These are phyloP conservation scores for Rhadinocentrus ornatus DNA, from an alignment of 2,797 vertebrate species.

Conservation along the genomic window DNA sequence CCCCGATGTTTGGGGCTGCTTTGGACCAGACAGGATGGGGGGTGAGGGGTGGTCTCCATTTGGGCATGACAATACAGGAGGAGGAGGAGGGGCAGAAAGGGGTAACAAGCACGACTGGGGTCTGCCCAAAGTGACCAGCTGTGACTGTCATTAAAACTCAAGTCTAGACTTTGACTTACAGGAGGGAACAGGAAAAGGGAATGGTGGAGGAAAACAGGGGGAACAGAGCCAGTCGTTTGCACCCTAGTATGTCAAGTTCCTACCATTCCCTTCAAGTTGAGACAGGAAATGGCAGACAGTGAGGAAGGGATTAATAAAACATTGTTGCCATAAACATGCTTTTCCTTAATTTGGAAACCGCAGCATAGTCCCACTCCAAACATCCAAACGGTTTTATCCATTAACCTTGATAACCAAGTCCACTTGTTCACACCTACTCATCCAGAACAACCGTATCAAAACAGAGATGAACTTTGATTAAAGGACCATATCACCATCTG, in stretches of 20 bases:
- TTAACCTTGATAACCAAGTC: constrained; percentile 16
- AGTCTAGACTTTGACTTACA: constrained; percentile 85
- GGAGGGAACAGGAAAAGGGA: constrained; percentile 63
- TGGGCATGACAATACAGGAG: constrained; percentile 62
- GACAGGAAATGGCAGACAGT: constrained; percentile 81
- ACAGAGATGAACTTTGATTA: constrained; percentile 33
- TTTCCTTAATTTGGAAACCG: constrained; percentile 59
- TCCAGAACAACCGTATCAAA: constrained; percentile 36
- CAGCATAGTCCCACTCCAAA: constrained; percentile 49
- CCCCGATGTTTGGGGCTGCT: constrained; percentile 62
- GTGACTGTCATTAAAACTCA: constrained; percentile 81
- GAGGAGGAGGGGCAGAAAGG: constrained; percentile 33
- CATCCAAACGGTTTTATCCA: constrained; percentile 54
- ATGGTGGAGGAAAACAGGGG: constrained; percentile 40
- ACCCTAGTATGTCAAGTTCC: constrained; percentile 76
- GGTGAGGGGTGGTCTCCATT: constrained; percentile 51
- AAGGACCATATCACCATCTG: constrained; percentile 24
- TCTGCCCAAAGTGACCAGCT: constrained; percentile 78
- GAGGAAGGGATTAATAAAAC: constrained; percentile 77
- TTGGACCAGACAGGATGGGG: constrained; percentile 68
- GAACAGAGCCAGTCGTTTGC: constrained; percentile 48
- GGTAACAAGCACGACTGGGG: constrained; percentile 45
- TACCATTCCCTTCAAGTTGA: constrained; percentile 82
- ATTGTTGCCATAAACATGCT: constrained; percentile 72
- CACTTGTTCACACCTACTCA: constrained; percentile 25